Evolutionary conservation across 2,113 vertebrate genomes (phyloP).

Genomic region (Colinus virginianus): DNA sequence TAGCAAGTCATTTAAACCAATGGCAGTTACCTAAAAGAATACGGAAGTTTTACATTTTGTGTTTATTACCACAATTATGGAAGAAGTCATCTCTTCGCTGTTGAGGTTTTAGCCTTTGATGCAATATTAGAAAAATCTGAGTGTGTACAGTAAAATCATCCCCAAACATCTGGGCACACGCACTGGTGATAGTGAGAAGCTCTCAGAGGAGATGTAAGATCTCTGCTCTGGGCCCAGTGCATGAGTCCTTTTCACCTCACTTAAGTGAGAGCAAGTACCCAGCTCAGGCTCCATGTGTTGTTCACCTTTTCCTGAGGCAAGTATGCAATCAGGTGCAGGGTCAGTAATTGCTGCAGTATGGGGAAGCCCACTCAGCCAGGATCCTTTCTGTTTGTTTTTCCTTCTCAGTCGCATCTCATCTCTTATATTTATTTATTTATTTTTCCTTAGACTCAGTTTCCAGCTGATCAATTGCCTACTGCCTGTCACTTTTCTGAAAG

Average conservation of each 20-base stretch:
- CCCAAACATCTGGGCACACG: not conserved
- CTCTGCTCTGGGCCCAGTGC: not conserved
- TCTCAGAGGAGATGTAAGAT: not conserved
- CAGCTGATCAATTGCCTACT: rapidly evolving
- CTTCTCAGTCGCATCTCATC: not conserved
- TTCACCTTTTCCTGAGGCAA: not conserved
- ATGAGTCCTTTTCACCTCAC: rapidly evolving
- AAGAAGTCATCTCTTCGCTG: not conserved
- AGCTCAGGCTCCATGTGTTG: not conserved
- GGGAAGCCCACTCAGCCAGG: not conserved
- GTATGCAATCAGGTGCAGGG: rapidly evolving
- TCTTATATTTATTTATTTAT: not conserved
- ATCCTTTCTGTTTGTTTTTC: not conserved
- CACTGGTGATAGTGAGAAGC: not conserved
- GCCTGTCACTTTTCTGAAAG: not conserved
- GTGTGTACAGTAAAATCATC: rapidly evolving
- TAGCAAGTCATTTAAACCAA: not conserved
- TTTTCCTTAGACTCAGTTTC: not conserved
- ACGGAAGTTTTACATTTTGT: not conserved
- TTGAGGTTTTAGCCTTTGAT: not conserved
- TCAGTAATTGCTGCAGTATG: not conserved
- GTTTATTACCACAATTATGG: not conserved
- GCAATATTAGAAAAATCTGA: not conserved
- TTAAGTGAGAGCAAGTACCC: not conserved
- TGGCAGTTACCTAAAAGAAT: not conserved